These are phyloP conservation scores for Spizella passerina DNA, from an alignment of 2,797 vertebrate genomes.

Conservation along the genomic window DNA sequence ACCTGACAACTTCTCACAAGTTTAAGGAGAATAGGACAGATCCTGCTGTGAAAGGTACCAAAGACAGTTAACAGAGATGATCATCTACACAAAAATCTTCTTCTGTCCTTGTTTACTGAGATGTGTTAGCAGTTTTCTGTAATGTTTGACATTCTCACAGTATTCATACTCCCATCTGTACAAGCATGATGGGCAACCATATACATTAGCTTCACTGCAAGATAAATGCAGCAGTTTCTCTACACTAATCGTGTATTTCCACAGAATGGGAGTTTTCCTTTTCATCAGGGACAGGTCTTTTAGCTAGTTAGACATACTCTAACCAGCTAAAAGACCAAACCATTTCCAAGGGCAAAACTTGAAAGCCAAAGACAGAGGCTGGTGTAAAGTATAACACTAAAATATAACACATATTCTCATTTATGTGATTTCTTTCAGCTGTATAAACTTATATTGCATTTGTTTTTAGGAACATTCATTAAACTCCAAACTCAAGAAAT, in stretches of 20 bases:
- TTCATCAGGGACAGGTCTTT: neutral
- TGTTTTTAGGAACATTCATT: neutral
- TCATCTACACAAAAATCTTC: neutral
- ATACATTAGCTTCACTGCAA: neutral
- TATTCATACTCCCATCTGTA: neutral
- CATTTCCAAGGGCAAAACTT: neutral
- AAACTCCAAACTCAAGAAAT: neutral
- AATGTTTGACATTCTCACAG: neutral
- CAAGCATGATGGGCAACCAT: neutral
- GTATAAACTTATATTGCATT: neutral
- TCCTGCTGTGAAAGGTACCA: neutral
- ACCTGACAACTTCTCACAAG: neutral
- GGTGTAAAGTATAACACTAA: neutral
- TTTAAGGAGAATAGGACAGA: neutral
- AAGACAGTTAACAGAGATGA: neutral
- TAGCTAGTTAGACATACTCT: no score
- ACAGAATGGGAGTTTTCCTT: neutral
- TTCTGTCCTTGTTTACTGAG: neutral
- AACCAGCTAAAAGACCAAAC: neutral
- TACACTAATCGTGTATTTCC: neutral
- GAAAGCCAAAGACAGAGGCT: neutral
- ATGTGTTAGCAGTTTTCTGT: neutral
- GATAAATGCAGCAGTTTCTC: neutral
- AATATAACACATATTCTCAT: no score
- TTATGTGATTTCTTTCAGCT: neutral